phyloP scores from a whole-genome alignment of 2,113 vertebrate genomes.

The Dolichotis patagonum region DNA sequence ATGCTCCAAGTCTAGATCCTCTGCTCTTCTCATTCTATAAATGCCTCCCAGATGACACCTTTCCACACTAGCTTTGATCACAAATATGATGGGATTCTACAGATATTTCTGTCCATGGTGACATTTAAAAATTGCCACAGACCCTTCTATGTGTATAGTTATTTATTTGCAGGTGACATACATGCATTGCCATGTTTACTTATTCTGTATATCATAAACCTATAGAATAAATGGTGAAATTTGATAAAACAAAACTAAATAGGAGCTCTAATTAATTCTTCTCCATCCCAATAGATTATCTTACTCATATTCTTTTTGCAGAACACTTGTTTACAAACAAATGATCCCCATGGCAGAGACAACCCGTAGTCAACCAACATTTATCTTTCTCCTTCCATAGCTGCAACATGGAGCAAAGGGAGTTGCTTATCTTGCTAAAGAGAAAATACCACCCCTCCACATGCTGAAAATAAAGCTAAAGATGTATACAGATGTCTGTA shows the following conservation, averaged over 20 bases:
- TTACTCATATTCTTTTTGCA: conserved; percentile 36
- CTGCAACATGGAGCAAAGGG: background rate
- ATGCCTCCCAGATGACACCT: background rate
- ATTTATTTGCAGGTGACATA: background rate
- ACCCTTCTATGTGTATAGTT: background rate
- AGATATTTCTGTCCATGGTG: background rate
- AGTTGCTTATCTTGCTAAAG: background rate
- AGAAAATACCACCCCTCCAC: background rate
- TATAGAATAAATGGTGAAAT: background rate
- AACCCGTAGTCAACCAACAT: background rate
- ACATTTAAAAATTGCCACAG: background rate
- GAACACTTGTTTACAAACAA: background rate
- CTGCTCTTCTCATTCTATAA: background rate
- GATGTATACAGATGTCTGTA: background rate
- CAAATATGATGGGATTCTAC: background rate
- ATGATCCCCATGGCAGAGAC: background rate
- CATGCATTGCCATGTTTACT: background rate
- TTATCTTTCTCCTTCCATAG: background rate
- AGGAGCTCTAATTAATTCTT: conserved; percentile 8
- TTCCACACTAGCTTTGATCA: background rate
- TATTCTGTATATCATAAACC: background rate
- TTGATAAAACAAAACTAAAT: conserved; percentile 10
- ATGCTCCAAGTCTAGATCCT: conserved; percentile 33
- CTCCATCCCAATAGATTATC: background rate
- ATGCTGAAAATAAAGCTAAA: conserved; percentile 38